phyloP scores from a whole-genome alignment of 2,797 vertebrate species.

The Novumbra hubbsi region DNA sequence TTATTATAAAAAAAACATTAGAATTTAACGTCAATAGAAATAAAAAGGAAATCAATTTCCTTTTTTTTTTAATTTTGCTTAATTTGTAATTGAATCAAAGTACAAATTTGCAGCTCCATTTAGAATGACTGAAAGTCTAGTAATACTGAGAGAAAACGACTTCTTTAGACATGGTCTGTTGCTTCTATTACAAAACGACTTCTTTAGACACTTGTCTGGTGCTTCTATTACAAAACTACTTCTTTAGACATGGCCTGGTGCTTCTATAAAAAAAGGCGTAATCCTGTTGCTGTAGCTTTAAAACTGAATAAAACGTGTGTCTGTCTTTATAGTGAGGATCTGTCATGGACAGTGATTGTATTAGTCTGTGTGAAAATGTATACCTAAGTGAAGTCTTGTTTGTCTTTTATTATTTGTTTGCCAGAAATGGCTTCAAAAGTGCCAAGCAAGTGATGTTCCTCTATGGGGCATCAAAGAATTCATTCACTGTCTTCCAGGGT shows the following conservation, averaged over 20 bases:
- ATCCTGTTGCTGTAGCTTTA: not conserved
- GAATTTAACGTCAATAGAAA: too few relatives aligned
- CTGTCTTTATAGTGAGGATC: not conserved
- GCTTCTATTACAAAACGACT: not conserved
- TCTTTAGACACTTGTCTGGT: too few relatives aligned
- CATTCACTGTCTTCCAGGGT: slow-evolving; percentile 69
- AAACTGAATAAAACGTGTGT: not conserved
- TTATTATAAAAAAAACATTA: too few relatives aligned
- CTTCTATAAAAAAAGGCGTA: not conserved
- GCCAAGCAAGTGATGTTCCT: not conserved
- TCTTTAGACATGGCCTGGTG: not conserved
- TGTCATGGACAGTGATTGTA: not conserved
- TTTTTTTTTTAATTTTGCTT: too few relatives aligned
- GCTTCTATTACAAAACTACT: too few relatives aligned
- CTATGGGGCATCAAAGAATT: not conserved
- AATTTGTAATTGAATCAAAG: too few relatives aligned
- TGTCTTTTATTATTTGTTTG: not conserved
- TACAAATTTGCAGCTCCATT: too few relatives aligned
- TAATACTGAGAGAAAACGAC: not conserved
- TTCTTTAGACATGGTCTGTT: not conserved
- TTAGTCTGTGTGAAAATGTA: not conserved
- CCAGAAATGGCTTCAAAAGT: not conserved
- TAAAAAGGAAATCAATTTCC: too few relatives aligned
- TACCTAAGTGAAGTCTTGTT: not conserved
- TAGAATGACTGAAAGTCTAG: too few relatives aligned